Conservation (phyloP, 2,888 invertebrate species). For the Aproaerema taeniolella region DNA sequence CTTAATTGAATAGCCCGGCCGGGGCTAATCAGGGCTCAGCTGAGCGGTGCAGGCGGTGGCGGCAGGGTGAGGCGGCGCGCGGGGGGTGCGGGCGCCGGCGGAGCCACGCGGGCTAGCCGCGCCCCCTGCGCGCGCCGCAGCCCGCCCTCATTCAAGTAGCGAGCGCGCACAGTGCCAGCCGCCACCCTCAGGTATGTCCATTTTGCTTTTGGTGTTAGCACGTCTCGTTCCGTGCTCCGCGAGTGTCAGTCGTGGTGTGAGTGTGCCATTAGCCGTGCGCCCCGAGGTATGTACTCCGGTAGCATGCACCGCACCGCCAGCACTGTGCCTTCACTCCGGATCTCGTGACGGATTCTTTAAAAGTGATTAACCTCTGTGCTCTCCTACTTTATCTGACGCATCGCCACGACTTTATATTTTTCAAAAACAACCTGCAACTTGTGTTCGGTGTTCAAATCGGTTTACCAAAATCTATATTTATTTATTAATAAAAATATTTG, state of each 20-base stretch:
- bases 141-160: slow-evolving; percentile 74
- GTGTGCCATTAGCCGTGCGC: slow-evolving; percentile 38
- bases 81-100: slow-evolving; percentile 55
- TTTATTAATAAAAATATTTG: neutral
- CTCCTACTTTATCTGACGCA: slow-evolving; percentile 6
- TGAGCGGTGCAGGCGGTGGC: slow-evolving; percentile 57
- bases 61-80: slow-evolving; percentile 36
- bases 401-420: neutral
- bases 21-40: slow-evolving; percentile 75
- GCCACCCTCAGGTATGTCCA: slow-evolving; percentile 75
- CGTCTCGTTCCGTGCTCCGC: slow-evolving; percentile 60
- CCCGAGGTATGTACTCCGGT: slow-evolving; percentile 23
- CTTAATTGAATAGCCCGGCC: slow-evolving; percentile 74
- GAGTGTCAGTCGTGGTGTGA: slow-evolving; percentile 67
- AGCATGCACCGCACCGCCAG: slow-evolving; percentile 25
- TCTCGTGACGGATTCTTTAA: slow-evolving; percentile 25
- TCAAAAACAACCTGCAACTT: neutral
- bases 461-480: no score
- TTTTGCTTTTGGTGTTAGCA: slow-evolving; percentile 74
- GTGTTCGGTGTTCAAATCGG: slow-evolving; percentile 8
- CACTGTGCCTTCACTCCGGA: slow-evolving; percentile 16
- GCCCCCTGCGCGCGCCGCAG: slow-evolving; percentile 80
- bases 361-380: no score
- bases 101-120: slow-evolving; percentile 79
- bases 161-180: slow-evolving; percentile 72